phyloP scores from a whole-genome alignment of 1,140 invertebrate species.

The Drosophila parabipectinata region DNA sequence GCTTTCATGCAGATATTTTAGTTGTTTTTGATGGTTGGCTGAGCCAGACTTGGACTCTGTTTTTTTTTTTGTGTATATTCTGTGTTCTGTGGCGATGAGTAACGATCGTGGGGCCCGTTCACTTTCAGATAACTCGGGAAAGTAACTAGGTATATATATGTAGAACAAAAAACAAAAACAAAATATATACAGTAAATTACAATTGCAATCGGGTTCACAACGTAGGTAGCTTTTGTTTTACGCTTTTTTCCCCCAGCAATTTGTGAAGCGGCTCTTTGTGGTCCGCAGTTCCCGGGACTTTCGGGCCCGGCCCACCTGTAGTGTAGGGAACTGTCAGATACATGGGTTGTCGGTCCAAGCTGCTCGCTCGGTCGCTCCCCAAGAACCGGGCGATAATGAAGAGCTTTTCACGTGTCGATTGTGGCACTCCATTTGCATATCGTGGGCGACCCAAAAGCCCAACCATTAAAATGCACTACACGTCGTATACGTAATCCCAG shows the following conservation, averaged over 20 bases:
- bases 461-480: constrained; percentile 19
- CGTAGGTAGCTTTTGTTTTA: constrained; percentile 61
- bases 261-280: constrained; percentile 50
- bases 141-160: constrained; percentile 52
- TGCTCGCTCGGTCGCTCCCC: neutral
- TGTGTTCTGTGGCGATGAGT: constrained; percentile 45
- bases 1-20: constrained; percentile 57
- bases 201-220: constrained; percentile 69
- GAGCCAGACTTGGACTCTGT: constrained; percentile 26
- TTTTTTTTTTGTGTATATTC: constrained; percentile 9
- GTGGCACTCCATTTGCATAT: constrained; percentile 57
- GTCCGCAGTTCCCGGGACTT: constrained; percentile 41
- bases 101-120: constrained; percentile 62
- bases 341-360: neutral
- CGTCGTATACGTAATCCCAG: constrained; percentile 29
- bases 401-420: constrained; percentile 37
- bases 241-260: constrained; percentile 29
- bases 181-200: constrained; percentile 59
- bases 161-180: constrained; percentile 42
- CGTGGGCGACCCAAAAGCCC: constrained; percentile 33
- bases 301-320: constrained; percentile 35
- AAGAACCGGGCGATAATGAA: constrained; percentile 33
- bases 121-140: constrained; percentile 81
- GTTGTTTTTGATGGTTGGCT: constrained; percentile 72
- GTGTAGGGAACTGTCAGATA: constrained; percentile 8